A percentile compares a stretch with the other conserved stretches of the same genome.
Evolutionary conservation across 2,888 invertebrate genomes (phyloP).

Genomic region (Auanema sp.): DNA sequence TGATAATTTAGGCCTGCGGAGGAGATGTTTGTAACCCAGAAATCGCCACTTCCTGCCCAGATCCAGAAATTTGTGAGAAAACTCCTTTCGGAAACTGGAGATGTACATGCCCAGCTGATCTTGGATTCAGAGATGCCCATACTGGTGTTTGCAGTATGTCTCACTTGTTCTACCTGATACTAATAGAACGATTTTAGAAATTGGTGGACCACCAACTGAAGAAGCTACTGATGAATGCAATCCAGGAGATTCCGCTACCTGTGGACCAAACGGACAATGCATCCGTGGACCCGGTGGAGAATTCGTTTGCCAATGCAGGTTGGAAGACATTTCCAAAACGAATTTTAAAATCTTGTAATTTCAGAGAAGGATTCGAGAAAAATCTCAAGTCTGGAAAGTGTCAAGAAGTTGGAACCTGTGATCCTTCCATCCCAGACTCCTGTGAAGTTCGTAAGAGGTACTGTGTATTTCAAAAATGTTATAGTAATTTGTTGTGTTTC

Average conservation of each 20-base stretch:
- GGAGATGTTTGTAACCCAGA: slow-evolving; percentile 59
- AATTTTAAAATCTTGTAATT: slow-evolving; percentile 7
- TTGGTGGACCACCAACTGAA: slow-evolving; percentile 23
- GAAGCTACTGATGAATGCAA: slow-evolving; percentile 40
- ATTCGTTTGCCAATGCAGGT: slow-evolving; percentile 46
- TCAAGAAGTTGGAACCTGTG: slow-evolving; percentile 52
- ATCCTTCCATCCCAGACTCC: slow-evolving; percentile 46
- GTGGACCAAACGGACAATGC: slow-evolving; percentile 42
- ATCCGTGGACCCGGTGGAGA: slow-evolving; percentile 40
- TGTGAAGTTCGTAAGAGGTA: slow-evolving; percentile 54
- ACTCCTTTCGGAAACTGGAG: slow-evolving; percentile 61
- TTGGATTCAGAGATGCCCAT: slow-evolving; percentile 43
- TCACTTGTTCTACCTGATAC: neutral
- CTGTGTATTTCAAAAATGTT: slow-evolving; percentile 5
- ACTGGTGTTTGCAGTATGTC: slow-evolving; percentile 51
- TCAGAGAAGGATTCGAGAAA: slow-evolving; percentile 40
- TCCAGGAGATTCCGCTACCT: slow-evolving; percentile 27
- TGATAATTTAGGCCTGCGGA: slow-evolving; percentile 47
- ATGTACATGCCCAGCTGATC: slow-evolving; percentile 55
- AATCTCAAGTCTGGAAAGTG: slow-evolving; percentile 50
- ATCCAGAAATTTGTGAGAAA: slow-evolving; percentile 58
- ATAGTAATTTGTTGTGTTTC: neutral
- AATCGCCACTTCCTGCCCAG: slow-evolving; percentile 54
- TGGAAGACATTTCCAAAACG: neutral
- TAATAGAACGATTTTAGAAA: slow-evolving; percentile 20